Evolutionary conservation across 2,797 vertebrate genomes (phyloP).

Genomic region (Hyperoplus immaculatus): DNA sequence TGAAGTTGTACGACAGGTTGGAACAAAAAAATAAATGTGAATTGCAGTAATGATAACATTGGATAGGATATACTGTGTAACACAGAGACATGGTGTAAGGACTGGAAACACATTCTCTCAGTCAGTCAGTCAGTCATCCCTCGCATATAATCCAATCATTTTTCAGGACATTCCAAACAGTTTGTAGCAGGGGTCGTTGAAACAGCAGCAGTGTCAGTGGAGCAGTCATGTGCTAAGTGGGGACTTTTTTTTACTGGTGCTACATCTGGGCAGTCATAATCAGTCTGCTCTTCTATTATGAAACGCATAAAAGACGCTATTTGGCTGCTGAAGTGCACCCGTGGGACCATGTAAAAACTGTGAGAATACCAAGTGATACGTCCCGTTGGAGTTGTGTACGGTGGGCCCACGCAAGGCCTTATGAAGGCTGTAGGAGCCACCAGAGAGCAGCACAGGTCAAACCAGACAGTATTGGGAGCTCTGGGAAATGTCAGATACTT

Average conservation of each 20-base stretch:
- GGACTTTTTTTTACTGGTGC: slow-evolving; percentile 37
- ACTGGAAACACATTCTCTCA: neutral
- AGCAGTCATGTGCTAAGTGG: slow-evolving; percentile 49
- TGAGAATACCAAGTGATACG: slow-evolving; percentile 43
- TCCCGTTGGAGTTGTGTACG: slow-evolving; percentile 26
- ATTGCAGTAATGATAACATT: neutral
- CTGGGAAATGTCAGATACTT: slow-evolving; percentile 40
- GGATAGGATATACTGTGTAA: neutral
- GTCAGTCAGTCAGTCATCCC: neutral
- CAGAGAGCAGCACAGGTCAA: slow-evolving; percentile 63
- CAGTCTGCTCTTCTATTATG: slow-evolving; percentile 48
- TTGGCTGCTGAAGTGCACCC: slow-evolving; percentile 34
- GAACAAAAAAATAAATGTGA: slow-evolving; percentile 16
- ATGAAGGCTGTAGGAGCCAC: slow-evolving; percentile 57
- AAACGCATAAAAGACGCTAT: slow-evolving; percentile 59
- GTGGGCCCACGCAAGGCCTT: neutral
- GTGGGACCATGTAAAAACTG: slow-evolving; percentile 46
- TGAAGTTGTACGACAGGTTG: slow-evolving; percentile 14
- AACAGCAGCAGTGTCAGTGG: slow-evolving; percentile 18
- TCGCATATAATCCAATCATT: slow-evolving; percentile 6
- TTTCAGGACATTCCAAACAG: slow-evolving; percentile 11
- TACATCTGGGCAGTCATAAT: slow-evolving; percentile 54
- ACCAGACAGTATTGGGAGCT: slow-evolving; percentile 36
- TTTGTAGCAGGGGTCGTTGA: neutral
- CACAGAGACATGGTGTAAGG: neutral